Evolutionary conservation across 2,888 invertebrate species (phyloP).

Genomic region (Keiferia lycopersicella): DNA sequence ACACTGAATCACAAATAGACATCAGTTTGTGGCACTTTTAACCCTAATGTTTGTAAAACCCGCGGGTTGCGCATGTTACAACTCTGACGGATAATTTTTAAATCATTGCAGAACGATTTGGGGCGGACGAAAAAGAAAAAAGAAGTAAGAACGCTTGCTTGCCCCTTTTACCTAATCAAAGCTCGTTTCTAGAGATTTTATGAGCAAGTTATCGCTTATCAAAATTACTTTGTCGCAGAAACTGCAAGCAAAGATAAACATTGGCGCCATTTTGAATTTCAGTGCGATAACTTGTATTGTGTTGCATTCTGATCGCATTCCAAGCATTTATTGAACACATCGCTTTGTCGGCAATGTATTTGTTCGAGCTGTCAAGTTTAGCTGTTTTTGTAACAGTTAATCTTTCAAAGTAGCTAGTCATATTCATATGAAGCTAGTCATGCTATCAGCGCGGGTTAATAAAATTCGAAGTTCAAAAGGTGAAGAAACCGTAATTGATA

Average conservation of each 20-base stretch:
- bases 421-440: no score
- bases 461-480: background rate
- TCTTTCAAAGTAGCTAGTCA: conserved; percentile 68
- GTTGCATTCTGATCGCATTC: conserved; percentile 66
- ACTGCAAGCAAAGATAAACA: conserved; percentile 48
- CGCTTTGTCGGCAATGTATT: conserved; percentile 71
- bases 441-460: conserved; percentile 47
- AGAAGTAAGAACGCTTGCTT: conserved; percentile 94
- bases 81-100: conserved; percentile 73
- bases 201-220: conserved; percentile 79
- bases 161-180: conserved; percentile 80
- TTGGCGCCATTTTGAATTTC: conserved; percentile 58
- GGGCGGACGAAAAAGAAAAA: conserved; percentile 99
- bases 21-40: conserved; percentile 28
- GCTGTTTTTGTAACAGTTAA: conserved; percentile 69
- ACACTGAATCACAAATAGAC: conserved; percentile 20
- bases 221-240: conserved; percentile 57
- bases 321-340: conserved; percentile 72
- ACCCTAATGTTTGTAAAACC: background rate
- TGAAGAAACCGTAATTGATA: conserved; percentile 27
- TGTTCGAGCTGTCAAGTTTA: conserved; percentile 61
- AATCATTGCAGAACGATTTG: conserved; percentile 91
- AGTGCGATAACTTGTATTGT: conserved; percentile 77
- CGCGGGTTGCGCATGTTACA: conserved; percentile 33
- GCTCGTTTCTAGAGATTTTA: conserved; percentile 75